Percentiles rank a stretch among this genome's conserved stretches.
These are phyloP conservation scores for Aptenodytes patagonicus DNA, from an alignment of 2,113 vertebrate genomes.

Conservation along the genomic window DNA sequence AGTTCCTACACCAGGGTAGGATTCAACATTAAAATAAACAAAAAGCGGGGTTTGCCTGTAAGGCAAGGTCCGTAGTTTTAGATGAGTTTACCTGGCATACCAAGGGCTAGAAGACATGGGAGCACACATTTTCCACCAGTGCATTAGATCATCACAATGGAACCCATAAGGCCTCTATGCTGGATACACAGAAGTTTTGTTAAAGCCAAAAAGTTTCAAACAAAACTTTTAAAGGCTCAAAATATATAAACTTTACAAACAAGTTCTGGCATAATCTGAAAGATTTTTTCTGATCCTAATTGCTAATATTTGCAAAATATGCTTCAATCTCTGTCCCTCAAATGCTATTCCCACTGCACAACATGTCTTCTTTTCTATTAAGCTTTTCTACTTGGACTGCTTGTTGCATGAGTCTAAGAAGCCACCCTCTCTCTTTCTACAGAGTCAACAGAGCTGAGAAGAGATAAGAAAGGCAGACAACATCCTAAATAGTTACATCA, in stretches of 20 bases:
- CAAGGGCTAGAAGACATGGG: not conserved
- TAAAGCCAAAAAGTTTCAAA: not conserved
- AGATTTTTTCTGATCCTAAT: not conserved
- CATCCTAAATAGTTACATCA: not conserved
- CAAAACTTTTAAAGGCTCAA: not conserved
- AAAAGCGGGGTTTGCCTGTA: not conserved
- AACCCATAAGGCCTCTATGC: not conserved
- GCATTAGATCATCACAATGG: not conserved
- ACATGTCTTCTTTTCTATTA: not conserved
- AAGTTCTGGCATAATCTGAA: not conserved
- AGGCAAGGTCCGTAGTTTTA: not conserved
- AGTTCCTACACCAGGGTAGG: not conserved
- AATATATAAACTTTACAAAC: not conserved
- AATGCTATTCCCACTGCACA: not conserved
- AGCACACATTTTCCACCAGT: not conserved
- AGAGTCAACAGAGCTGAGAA: not conserved
- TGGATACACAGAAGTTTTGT: not conserved
- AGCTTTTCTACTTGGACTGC: not conserved
- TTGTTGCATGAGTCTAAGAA: not conserved
- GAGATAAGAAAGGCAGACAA: not conserved
- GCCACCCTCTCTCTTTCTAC: not conserved
- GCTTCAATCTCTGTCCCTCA: not conserved
- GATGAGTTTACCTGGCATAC: not conserved
- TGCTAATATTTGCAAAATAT: not conserved
- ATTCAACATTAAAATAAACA: not conserved